phyloP scores from a whole-genome alignment of 1,140 invertebrate genomes.

The Drosophila leontia region DNA sequence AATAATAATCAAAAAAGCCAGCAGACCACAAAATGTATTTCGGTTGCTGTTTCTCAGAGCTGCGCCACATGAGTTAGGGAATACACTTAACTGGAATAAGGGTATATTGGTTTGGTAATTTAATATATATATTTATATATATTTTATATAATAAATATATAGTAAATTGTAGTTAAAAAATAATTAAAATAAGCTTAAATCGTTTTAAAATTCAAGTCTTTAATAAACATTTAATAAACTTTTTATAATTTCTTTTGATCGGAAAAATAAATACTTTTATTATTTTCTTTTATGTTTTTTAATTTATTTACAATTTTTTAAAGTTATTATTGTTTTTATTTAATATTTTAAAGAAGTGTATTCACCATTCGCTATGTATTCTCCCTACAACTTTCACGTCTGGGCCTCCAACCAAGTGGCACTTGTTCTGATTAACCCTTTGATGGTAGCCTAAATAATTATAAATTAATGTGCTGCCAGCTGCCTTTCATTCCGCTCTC shows the following conservation, averaged over 20 bases:
- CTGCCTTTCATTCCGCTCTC: constrained; percentile 21
- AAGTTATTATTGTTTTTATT: too few species aligned
- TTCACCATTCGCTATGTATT: not conserved
- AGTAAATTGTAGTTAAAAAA: too few species aligned
- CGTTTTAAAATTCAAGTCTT: not conserved
- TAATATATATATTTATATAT: too few species aligned
- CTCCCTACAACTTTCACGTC: not conserved
- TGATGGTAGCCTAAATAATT: constrained; percentile 63
- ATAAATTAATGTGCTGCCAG: constrained; percentile 56
- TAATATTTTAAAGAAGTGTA: not conserved
- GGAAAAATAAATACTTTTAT: too few species aligned
- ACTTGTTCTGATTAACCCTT: constrained; percentile 68
- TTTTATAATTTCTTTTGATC: too few species aligned
- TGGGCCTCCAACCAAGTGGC: constrained; percentile 27
- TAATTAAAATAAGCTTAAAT: too few species aligned
- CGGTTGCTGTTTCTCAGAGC: constrained; percentile 38
- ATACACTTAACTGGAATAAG: not conserved
- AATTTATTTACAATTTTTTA: not conserved
- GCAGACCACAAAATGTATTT: constrained; percentile 57
- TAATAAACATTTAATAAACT: too few species aligned
- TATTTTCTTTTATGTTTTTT: not conserved
- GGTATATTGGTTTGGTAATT: not conserved
- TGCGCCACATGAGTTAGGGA: constrained; percentile 25
- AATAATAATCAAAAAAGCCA: constrained; percentile 40
- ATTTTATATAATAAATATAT: too few species aligned